Conservation (phyloP, 2,888 invertebrate species). For the Ichneumon xanthorius region DNA sequence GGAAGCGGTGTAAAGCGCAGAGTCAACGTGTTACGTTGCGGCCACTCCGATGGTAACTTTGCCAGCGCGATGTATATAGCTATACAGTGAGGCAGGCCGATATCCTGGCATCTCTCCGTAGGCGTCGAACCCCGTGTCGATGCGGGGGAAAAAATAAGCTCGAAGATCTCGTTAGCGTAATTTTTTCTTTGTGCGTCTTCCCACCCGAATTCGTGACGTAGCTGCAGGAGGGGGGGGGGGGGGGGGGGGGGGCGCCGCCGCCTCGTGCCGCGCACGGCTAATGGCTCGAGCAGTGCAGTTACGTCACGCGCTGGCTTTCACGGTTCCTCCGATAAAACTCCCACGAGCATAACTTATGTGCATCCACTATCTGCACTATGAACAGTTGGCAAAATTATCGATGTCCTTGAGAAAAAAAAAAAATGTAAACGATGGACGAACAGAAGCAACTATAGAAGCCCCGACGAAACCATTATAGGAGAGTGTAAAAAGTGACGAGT, state of each 20-base stretch:
- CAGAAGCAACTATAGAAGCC: background rate
- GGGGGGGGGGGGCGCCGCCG: conserved; percentile 1
- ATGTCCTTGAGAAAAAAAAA: background rate
- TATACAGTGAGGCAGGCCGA: background rate
- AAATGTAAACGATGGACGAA: background rate
- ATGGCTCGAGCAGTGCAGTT: conserved; percentile 40
- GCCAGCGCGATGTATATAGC: background rate
- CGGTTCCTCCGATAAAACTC: conserved; percentile 52
- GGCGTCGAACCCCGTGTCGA: background rate
- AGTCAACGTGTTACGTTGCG: background rate
- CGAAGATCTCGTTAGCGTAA: conserved; percentile 45
- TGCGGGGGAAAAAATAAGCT: conserved; percentile 1
- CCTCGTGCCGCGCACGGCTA: conserved; percentile 28
- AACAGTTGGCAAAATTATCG: background rate
- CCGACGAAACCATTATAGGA: background rate
- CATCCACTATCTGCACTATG: background rate
- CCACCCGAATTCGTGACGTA: conserved; percentile 42
- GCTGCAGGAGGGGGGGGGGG: background rate
- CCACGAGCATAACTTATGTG: conserved; percentile 30
- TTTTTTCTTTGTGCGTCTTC: conserved; percentile 36
- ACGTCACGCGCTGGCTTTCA: conserved; percentile 54
- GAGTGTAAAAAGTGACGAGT: background rate
- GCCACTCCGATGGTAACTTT: background rate
- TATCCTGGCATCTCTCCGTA: background rate
- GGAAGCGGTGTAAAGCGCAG: too few relatives aligned